Evolutionary conservation across 2,888 invertebrate species (phyloP).

Genomic region (Tenthredo distinguenda): DNA sequence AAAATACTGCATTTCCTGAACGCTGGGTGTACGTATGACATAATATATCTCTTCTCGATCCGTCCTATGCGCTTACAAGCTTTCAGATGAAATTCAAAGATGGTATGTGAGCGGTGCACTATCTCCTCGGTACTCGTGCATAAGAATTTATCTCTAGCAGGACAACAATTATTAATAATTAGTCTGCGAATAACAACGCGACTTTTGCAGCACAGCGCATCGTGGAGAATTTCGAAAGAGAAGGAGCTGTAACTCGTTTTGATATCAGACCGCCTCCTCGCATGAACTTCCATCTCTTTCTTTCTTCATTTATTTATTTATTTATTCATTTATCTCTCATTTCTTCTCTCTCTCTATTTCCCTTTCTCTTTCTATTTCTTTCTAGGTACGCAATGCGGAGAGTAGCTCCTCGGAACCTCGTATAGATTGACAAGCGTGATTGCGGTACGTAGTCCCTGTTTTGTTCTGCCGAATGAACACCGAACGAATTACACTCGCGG

Average conservation of each 20-base stretch:
- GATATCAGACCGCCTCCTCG: neutral
- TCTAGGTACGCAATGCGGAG: slow-evolving; percentile 1
- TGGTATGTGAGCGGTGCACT: neutral
- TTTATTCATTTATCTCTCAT: neutral
- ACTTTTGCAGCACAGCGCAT: neutral
- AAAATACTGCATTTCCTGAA: neutral
- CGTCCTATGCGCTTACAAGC: neutral
- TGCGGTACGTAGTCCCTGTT: slow-evolving; percentile 13
- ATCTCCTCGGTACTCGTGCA: neutral
- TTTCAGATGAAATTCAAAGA: neutral
- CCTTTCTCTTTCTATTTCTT: no score
- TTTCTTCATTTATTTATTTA: neutral
- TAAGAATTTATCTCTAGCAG: neutral
- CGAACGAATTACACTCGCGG: slow-evolving; percentile 4
- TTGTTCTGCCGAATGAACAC: slow-evolving; percentile 32
- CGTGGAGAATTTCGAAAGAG: neutral
- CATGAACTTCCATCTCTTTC: neutral
- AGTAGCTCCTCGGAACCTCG: neutral
- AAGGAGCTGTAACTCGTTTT: slow-evolving; percentile 28
- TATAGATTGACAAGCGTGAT: slow-evolving; percentile 48
- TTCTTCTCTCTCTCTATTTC: neutral
- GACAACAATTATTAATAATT: slow-evolving; percentile 34
- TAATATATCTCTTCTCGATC: neutral
- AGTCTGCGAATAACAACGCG: neutral
- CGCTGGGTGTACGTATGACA: neutral